Base-by-base conservation (phyloP, 1,140 invertebrate genomes). In the Venturia canescens region DNA sequence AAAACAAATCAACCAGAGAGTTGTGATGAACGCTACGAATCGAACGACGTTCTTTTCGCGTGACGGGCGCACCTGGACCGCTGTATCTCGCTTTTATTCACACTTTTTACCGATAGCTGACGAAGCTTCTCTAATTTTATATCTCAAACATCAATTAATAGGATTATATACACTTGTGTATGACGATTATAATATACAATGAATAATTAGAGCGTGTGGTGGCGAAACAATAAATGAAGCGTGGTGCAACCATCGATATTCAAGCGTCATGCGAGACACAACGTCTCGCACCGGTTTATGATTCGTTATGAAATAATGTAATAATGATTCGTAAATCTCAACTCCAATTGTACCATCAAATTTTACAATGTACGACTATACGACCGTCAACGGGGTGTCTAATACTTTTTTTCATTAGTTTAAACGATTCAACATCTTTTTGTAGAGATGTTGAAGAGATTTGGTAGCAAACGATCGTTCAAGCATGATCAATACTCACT, bases 1-100 rank as follows among this genome's bases (percentile, higher is more conserved):
- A 85, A 85, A 89, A 88, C 87, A 91, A 85, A 80, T 91, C 86
- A 88, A 86, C 88, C 80, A 87, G 87, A 88, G 86, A 80, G 85
- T 6, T 69, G 23, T 76, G 67, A 57, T 44, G 3, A 72, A 74
- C 79, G 83, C 21, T n/a, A 70, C 27, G 23, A 79, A 81, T 80
- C 80, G 69, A 87, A 87, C 38, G 34, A 38, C 18, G 23, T 29
- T 66, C 7, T 53, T 53, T 53, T 11, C 4, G n/a, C 26, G 60
- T 69, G 27, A 31, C 66, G 16, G 26, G 29, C 66, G 66, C 66
- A 21, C 26, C 29, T 15, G 29, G 66, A 69, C 66, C 66, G 66
- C 31, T 69, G 66, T 69, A 69, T 69, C 66, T 69, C 66, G 66
- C 66, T 69, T 69, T 69, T n/a, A n/a, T 69, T 18, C 27, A 18